phyloP scores from a whole-genome alignment of 2,113 vertebrate species.

The Pardalotus punctatus region DNA sequence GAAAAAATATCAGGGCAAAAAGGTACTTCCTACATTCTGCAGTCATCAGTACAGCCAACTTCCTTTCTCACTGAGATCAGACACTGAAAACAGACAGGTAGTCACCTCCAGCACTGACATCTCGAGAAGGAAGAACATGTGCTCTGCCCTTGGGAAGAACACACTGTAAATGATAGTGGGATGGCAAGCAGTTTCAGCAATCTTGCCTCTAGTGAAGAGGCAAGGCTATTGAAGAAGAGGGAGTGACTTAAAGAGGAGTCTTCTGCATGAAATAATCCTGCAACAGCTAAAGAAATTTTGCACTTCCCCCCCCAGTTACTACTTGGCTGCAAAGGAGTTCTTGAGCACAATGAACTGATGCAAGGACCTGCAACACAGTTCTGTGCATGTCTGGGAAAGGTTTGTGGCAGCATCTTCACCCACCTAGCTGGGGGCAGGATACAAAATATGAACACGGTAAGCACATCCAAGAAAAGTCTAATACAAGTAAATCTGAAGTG shows the following conservation, averaged over 20 bases:
- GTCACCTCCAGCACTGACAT: neutral
- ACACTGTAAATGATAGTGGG: neutral
- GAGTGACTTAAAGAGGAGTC: neutral
- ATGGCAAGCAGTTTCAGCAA: neutral
- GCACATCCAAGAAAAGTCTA: neutral
- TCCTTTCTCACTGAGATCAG: neutral
- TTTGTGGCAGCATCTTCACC: neutral
- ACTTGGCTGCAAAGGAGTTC: neutral
- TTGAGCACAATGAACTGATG: neutral
- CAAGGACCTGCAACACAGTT: neutral
- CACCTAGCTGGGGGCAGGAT: neutral
- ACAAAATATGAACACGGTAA: neutral
- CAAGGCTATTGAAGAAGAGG: neutral
- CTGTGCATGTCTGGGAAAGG: neutral
- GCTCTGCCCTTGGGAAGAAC: neutral
- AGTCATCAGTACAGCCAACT: neutral
- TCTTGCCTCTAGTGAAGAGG: neutral
- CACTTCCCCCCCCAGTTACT: neutral
- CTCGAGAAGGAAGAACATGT: neutral
- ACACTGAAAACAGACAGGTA: neutral
- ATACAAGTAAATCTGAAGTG: neutral
- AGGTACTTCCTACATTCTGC: neutral
- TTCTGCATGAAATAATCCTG: neutral
- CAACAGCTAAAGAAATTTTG: neutral
- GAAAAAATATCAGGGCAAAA: neutral